These are phyloP conservation scores for Cyprinella venusta DNA, from an alignment of 2,797 vertebrate genomes.

Conservation along the genomic window DNA sequence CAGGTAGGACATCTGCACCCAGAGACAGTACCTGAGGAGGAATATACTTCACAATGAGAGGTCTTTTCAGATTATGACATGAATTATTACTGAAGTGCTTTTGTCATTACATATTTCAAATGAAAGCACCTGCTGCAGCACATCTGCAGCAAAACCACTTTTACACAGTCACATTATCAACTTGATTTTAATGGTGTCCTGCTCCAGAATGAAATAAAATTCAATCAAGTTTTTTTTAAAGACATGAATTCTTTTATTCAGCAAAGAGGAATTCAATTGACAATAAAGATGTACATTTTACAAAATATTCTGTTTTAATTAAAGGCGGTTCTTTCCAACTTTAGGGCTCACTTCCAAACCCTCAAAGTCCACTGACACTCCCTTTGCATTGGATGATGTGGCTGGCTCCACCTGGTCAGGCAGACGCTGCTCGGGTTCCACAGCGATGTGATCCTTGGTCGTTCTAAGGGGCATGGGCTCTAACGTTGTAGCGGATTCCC, in stretches of 20 bases:
- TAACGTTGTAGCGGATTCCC: no score
- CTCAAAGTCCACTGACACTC: neutral
- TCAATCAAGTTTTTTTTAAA: no score
- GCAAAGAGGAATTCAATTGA: no score
- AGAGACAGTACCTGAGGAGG: conserved; percentile 82
- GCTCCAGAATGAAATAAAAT: neutral
- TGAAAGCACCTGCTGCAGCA: neutral
- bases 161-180: neutral
- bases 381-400: no score
- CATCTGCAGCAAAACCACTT: neutral
- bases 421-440: no score
- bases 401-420: neutral
- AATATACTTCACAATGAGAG: conserved; percentile 21
- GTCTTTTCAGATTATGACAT: neutral
- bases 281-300: no score
- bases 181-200: neutral
- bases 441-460: no score
- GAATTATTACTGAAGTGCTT: neutral
- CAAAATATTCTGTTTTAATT: no score
- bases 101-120: neutral
- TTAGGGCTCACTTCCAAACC: neutral
- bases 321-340: no score
- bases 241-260: no score
- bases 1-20: conserved; percentile 85
- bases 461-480: no score